Evolutionary conservation across 2,113 vertebrate genomes (phyloP).

Genomic region (Tapirus terrestris): DNA sequence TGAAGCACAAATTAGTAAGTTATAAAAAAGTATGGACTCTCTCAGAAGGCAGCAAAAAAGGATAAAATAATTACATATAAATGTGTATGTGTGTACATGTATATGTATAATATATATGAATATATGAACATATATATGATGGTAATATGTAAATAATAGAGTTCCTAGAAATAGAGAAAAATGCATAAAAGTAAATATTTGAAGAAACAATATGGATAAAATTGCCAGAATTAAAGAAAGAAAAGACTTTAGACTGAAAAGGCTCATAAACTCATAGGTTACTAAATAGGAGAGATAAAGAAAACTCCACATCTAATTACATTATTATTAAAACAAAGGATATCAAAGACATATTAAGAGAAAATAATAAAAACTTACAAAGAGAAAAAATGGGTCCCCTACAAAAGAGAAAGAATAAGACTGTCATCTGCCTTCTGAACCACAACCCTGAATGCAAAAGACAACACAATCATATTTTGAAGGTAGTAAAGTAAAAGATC

Average conservation of each 20-base stretch:
- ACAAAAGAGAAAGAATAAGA: not conserved
- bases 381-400: not conserved
- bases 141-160: not conserved
- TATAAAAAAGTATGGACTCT: not conserved
- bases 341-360: not conserved
- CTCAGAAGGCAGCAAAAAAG: not conserved
- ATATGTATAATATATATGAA: not conserved
- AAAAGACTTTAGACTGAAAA: not conserved
- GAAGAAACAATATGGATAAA: not conserved
- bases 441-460: not conserved
- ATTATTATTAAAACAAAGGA: not conserved
- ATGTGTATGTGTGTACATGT: too few relatives aligned
- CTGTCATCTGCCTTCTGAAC: not conserved
- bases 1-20: not conserved
- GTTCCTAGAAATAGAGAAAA: not conserved
- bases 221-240: not conserved
- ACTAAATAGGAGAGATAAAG: not conserved
- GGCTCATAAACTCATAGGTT: not conserved
- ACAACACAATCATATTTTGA: not conserved
- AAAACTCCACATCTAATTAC: not conserved
- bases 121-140: not conserved
- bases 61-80: not conserved
- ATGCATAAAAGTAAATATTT: not conserved
- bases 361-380: not conserved
- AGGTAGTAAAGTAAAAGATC: not conserved